Percentiles rank a stretch among this genome's conserved stretches.
These are phyloP conservation scores for Phymastichus coffea DNA, from an alignment of 1,140 invertebrate species.

Conservation along the genomic window DNA sequence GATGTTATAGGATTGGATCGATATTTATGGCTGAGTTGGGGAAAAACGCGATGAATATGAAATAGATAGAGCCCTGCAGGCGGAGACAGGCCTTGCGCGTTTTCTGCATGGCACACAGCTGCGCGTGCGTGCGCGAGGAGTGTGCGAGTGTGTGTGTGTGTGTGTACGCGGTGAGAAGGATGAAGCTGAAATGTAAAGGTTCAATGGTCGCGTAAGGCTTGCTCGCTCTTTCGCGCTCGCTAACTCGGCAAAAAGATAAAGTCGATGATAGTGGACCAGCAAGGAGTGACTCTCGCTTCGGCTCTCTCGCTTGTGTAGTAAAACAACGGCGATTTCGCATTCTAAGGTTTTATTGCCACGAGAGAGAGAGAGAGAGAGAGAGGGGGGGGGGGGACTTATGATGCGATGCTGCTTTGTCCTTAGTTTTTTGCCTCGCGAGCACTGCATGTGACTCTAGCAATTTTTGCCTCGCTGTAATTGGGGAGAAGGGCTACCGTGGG, in stretches of 20 bases:
- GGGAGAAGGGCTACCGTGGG: too few species aligned
- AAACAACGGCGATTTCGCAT: constrained; percentile 21
- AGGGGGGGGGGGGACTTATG: too few species aligned
- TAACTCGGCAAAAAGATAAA: constrained; percentile 9
- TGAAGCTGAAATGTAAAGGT: constrained; percentile 12
- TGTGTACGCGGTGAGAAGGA: not conserved
- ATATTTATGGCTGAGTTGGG: too few species aligned
- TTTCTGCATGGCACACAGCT: too few species aligned
- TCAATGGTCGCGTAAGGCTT: constrained; percentile 13
- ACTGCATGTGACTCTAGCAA: too few species aligned
- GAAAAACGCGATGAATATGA: not conserved
- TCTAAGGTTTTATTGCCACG: constrained; percentile 20
- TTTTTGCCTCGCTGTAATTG: too few species aligned
- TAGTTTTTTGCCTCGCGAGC: too few species aligned
- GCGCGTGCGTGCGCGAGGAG: too few species aligned
- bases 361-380: too few species aligned
- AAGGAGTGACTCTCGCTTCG: not conserved
- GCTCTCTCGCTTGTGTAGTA: not conserved
- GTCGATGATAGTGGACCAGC: not conserved
- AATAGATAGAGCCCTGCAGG: not conserved
- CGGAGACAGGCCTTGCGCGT: not conserved
- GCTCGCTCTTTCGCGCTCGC: not conserved
- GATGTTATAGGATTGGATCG: too few species aligned
- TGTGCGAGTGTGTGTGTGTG: too few species aligned
- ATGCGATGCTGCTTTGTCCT: too few species aligned